Evolutionary conservation across 2,888 invertebrate species (phyloP), one percentile per base, ranked within the genome.

Genomic region (Periphyllus acericola): DNA sequence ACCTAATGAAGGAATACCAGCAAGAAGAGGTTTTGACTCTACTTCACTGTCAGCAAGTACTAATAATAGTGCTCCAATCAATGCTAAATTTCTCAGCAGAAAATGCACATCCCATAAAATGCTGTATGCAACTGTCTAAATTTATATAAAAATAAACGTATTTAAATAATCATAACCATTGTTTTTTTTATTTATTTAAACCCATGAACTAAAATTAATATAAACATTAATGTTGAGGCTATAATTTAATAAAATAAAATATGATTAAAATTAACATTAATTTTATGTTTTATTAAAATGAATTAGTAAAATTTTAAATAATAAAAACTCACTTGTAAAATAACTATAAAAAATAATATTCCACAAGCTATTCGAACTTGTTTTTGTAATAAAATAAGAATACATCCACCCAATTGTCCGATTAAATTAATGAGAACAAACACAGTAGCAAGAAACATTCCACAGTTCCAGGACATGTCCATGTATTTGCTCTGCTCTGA

Each of bases 51-150:
- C 99, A n/a, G 99, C 99, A 90, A 99, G 92, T 83, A 99, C 96
- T 78, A 99, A 93, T 74, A 99, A 92, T 19, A 99, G 94, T n/a
- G 99, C 99, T 89, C 99, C 99, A 90, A 98, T 97, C 86, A 99
- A 94, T 21, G 99, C 99, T 90, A 99, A 92, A 93, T 99, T 99
- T 89, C 99, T 95, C 90, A 99, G 95, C 89, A 99, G 93, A 93
- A 99, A 99, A 92, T 98, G 98, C 91, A 98, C 92, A 92, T 99
- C 99, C 99, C 99, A 99, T 89, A 99, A 93, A 92, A 99, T 99
- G 92, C 98, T 97, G 93, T 98, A 98, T 0, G 98, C 98, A 91
- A 98, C 94, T 83, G 98, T 98, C 96, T 97, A 93, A 92, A 92
- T 90, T 78, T 32, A 74, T 76, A 79, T n/a, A 55, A 29, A 81